phyloP scores from a whole-genome alignment of 2,113 vertebrate genomes.

The Bos taurus region DNA sequence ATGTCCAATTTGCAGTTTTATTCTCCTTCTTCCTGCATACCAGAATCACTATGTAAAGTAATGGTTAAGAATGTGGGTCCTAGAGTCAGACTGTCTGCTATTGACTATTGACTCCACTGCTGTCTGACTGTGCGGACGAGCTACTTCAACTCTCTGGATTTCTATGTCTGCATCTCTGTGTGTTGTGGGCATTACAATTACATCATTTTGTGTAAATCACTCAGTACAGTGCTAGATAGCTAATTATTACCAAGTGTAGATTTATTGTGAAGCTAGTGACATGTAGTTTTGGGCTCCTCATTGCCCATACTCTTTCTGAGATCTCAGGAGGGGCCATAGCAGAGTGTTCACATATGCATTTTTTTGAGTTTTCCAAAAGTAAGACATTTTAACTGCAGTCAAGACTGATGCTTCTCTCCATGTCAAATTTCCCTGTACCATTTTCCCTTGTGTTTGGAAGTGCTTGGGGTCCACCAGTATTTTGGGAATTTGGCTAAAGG shows the following conservation, averaged over 20 bases:
- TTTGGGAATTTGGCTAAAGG: background rate
- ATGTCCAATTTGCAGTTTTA: background rate
- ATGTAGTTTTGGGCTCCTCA: background rate
- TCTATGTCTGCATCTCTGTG: background rate
- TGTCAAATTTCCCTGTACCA: background rate
- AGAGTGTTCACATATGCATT: background rate
- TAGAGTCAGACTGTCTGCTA: background rate
- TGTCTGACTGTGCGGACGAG: background rate
- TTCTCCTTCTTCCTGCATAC: background rate
- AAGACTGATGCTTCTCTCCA: background rate
- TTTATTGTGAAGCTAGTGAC: background rate
- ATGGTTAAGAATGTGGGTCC: background rate
- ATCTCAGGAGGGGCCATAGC: background rate
- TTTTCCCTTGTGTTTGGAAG: background rate
- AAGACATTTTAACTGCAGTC: background rate
- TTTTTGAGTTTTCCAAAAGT: background rate
- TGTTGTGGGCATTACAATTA: background rate
- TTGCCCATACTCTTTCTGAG: background rate
- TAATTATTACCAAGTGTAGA: background rate
- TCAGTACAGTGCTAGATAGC: background rate
- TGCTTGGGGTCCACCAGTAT: background rate
- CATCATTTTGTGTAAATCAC: background rate
- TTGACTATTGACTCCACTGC: background rate
- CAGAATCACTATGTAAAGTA: background rate
- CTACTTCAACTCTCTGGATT: background rate